Conservation (phyloP, 2,888 invertebrate genomes). For the Phytoseiulus persimilis region DNA sequence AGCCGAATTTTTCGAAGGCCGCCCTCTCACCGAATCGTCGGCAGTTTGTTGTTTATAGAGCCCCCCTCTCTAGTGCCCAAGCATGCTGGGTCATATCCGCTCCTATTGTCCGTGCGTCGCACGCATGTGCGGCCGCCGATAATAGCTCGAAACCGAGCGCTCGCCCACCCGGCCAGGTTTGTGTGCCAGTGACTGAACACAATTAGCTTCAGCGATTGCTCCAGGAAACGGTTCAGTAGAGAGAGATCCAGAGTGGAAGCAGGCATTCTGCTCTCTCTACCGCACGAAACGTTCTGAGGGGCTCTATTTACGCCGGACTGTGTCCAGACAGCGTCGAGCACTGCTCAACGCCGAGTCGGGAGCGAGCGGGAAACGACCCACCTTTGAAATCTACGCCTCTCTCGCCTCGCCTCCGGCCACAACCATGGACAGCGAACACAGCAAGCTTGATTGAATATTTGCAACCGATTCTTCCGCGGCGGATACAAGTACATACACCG, state of each 20-base stretch:
- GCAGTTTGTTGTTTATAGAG: too few relatives aligned
- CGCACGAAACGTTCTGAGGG: neutral
- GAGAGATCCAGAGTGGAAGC: neutral
- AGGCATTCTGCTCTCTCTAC: neutral
- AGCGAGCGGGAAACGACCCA: neutral
- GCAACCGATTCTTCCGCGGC: neutral
- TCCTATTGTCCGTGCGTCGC: neutral
- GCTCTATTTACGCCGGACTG: neutral
- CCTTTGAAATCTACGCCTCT: neutral
- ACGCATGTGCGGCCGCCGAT: neutral
- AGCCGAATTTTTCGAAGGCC: too few relatives aligned
- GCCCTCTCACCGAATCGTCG: too few relatives aligned
- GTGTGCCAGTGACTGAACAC: constrained; percentile 5
- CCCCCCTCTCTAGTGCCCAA: too few relatives aligned
- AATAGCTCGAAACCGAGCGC: neutral
- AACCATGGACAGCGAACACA: neutral
- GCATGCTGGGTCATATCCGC: too few relatives aligned
- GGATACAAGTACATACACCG: too few relatives aligned
- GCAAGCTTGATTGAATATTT: constrained; percentile 5
- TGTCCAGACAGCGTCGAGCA: neutral
- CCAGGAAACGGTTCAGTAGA: neutral
- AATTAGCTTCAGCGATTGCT: neutral
- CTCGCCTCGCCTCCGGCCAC: neutral
- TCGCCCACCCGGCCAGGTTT: neutral
- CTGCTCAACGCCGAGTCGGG: neutral